Evolutionary conservation across 2,797 vertebrate genomes (phyloP).

Genomic region (Emydoidea blandingii): DNA sequence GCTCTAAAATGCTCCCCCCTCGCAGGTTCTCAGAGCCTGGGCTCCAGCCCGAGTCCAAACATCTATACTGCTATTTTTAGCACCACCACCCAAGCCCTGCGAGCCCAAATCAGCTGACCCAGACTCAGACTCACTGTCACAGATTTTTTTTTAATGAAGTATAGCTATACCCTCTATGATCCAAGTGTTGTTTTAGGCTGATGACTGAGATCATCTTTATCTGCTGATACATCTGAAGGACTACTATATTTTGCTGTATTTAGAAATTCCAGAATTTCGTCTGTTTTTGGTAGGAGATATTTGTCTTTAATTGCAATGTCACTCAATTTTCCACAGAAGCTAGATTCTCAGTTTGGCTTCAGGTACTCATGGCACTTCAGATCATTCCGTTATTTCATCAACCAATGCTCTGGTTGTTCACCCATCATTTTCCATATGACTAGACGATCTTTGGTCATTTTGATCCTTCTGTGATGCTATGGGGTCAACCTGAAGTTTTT

Average conservation of each 20-base stretch:
- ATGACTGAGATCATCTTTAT: not conserved
- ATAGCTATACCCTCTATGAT: not conserved
- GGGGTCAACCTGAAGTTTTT: not conserved
- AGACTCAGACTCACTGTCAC: not conserved
- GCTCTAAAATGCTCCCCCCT: not conserved
- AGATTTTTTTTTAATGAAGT: not conserved
- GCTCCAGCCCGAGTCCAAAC: not conserved
- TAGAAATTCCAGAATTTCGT: not conserved
- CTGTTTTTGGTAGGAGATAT: not conserved
- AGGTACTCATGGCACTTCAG: not conserved
- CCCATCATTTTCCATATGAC: not conserved
- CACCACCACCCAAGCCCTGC: not conserved
- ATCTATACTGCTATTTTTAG: not conserved
- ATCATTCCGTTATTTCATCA: not conserved
- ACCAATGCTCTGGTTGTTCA: not conserved
- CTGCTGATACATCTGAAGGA: not conserved
- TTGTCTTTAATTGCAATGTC: not conserved
- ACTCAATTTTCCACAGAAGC: not conserved
- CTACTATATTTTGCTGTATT: not conserved
- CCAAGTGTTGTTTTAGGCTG: not conserved
- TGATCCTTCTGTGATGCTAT: not conserved
- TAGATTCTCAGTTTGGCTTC: not conserved
- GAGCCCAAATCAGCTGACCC: not conserved
- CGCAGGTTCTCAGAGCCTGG: not conserved
- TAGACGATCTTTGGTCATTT: not conserved